Evolutionary conservation across 2,797 vertebrate genomes (phyloP).

Genomic region (Eospalax fontanierii): DNA sequence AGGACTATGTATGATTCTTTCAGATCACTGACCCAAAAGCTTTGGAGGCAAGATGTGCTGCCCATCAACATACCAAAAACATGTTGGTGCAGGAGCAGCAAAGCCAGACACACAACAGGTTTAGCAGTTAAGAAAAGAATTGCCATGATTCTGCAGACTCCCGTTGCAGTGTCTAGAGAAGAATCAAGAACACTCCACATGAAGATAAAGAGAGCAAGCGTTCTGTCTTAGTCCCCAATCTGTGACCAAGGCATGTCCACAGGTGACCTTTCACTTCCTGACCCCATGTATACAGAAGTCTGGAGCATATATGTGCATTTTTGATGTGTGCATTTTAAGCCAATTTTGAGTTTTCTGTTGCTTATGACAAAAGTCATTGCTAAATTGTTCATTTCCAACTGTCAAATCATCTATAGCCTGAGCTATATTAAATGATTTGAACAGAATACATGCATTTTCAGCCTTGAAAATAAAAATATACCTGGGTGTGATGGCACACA

Average conservation of each 20-base stretch:
- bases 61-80: neutral
- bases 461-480: neutral
- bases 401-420: neutral
- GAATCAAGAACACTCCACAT: neutral
- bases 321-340: neutral
- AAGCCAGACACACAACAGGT: neutral
- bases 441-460: fast-evolving
- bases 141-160: neutral
- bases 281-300: fast-evolving
- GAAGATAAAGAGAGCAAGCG: neutral
- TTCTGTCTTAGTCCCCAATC: no score
- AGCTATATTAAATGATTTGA: neutral
- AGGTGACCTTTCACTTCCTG: neutral
- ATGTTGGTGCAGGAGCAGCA: no score
- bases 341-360: neutral
- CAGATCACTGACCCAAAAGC: neutral
- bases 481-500: no score
- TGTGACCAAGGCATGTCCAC: neutral
- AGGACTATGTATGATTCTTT: neutral
- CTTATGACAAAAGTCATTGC: neutral
- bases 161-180: neutral
- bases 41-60: neutral
- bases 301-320: no score
- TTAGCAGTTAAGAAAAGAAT: neutral
- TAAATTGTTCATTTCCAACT: neutral